Evolutionary conservation across 2,797 vertebrate genomes (phyloP), one percentile per base, ranked within the genome.

Genomic region (Propithecus deckenii): DNA sequence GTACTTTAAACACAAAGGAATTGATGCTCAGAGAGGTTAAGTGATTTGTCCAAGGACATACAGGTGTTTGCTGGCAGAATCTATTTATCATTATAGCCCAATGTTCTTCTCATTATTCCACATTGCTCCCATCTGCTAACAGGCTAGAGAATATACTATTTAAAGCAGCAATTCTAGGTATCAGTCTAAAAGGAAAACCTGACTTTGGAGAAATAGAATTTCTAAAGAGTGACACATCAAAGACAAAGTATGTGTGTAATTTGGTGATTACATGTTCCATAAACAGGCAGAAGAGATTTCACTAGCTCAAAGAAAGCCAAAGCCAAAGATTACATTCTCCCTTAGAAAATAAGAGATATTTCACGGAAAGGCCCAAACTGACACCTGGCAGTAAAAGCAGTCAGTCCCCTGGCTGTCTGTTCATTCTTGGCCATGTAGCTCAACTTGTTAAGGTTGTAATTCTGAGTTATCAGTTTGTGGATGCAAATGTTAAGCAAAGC

Each of bases 401-500:
- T 52, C 43, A 52, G 86, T 81, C 74, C 48, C 75, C 6, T 13
- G 75, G 50, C 65, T 57, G 72, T 25, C 59, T 94, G 18, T 5
- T 48, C 8, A 4, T 59, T 83, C 28, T 17, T 9, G 74, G 7
- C 52, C 72, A 76, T 7, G 9, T 23, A 81, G 86, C 63, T 76
- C 69, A 74, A 57, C 55, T 25, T 8, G 17, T 9, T 2, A 52
- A 50, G 67, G 18, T 71, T 76, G 13, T 89, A 43, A 89, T 89
- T 93, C 67, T 35, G 80, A 95, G 91, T 92, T 90, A 93, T 46
- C 52, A 46, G 75, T 57, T 79, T 35, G 61, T 71, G 74, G 88
- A 97, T 7, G 3, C 69, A 41, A 94, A 52, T 89, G 86, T 95
- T 97, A 97, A 97, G 96, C 4, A 96, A 94, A 97, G 93, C 96